Evolutionary conservation across 2,888 invertebrate genomes (phyloP), one percentile per base, ranked within the genome.

Genomic region (Gnatocerus cornutus): DNA sequence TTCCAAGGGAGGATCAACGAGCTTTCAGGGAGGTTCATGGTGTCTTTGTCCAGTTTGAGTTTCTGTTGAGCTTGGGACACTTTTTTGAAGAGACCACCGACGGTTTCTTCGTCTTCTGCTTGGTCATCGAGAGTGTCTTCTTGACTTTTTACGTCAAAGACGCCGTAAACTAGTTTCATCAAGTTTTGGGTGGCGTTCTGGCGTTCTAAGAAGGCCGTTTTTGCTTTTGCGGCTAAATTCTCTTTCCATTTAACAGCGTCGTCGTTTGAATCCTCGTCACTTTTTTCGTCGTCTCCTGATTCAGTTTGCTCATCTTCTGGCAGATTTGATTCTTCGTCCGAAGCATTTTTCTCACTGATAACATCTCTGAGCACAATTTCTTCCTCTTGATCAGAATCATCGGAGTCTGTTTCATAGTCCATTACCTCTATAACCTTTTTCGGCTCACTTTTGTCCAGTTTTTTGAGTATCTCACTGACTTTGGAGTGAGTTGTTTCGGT

Each of bases 1-100:
- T 88, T 87, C 87, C 80, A 82, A 76, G 85, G 79, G 81, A 83
- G 88, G 77, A 91, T 92, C 76, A 91, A 90, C 13, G 94, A 91
- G 58, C 90, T 90, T 81, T 97, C 94, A 13, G 90, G 89, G 71
- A 89, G 86, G 84, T 95, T 90, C 77, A 90, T 87, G 52, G 86
- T 85, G 77, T 93, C 92, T 79, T 90, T 92, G 71, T 91, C 90
- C 70, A 89, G 88, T 58, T 91, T 89, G 74, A 90, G 87, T 73
- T 89, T 88, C 66, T 90, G 88, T 77, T 94, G 91, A 68, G 91
- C 88, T 58, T 88, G 87, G 50, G 90, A 90, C 0, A 92, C 90
- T 56, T 93, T 89, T 71, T 90, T 92, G 79, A 97, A 97, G n/a
- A 98, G 86, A 0, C 94, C 97, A 50, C 95, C 97, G 59, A 95